Evolutionary conservation across 1,140 invertebrate species (phyloP).

Genomic region (Calliphora vicina): DNA sequence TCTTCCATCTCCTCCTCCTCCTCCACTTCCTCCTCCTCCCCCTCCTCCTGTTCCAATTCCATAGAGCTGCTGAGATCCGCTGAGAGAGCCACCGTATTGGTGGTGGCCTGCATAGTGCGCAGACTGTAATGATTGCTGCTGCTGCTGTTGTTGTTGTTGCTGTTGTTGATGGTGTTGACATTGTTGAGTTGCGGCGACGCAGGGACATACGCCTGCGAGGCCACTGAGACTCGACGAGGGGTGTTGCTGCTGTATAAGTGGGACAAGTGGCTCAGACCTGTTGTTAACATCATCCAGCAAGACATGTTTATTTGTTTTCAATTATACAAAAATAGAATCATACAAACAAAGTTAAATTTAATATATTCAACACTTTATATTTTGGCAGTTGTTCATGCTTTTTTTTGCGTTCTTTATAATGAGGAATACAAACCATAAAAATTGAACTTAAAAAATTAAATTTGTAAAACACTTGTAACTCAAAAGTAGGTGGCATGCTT

Average conservation of each 20-base stretch:
- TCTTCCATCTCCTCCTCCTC: constrained; percentile 35
- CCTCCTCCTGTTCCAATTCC: constrained; percentile 60
- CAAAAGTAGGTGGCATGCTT: constrained; percentile 8
- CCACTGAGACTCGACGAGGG: constrained; percentile 64
- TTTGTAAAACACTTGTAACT: neutral
- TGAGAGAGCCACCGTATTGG: constrained; percentile 55
- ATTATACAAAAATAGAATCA: neutral
- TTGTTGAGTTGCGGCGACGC: constrained; percentile 55
- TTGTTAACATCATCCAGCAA: neutral
- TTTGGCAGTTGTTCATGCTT: constrained; percentile 15
- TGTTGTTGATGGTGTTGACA: constrained; percentile 57
- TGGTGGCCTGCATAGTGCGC: constrained; percentile 55
- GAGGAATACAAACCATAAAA: constrained; percentile 38
- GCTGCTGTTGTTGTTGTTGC: constrained; percentile 53
- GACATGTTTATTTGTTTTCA: constrained; percentile 8
- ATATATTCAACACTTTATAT: neutral
- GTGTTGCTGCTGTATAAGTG: constrained; percentile 63
- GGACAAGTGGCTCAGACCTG: constrained; percentile 63
- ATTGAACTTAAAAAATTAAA: constrained; percentile 16
- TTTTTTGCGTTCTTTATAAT: neutral
- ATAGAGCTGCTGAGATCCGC: constrained; percentile 64
- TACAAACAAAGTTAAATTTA: constrained; percentile 4
- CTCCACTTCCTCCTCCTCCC: constrained; percentile 45
- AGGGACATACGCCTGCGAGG: constrained; percentile 62
- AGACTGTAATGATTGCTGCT: constrained; percentile 53